Evolutionary conservation across 92 coral and sea anemone species (phyloP), one percentile per base, ranked within the genome.

Genomic region (Galaxea fascicularis): DNA sequence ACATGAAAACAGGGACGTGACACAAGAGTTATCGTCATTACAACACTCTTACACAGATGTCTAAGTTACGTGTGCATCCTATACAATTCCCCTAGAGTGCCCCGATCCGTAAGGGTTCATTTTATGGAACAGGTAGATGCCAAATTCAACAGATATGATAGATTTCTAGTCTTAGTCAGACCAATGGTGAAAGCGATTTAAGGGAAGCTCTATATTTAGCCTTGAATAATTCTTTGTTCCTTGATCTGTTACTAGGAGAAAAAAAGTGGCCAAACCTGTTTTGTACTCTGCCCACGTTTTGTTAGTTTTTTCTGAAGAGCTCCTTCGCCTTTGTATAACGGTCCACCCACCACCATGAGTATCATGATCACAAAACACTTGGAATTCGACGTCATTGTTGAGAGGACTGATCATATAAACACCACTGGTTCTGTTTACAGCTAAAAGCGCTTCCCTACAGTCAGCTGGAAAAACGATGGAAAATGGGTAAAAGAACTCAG

Each of bases 341-440:
- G 89, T 53, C 98, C 98, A 94, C 1, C 91, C 95, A 0, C 98
- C 98, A 16, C 93, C 92, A 21, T 79, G 92, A 1, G 88, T 85
- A 27, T 62, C 74, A 65, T 92, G 95, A 78, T 94, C 98, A 44
- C 98, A 94, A 74, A 59, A 82, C 18, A 90, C 93, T 7, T 73
- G 64, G n/a, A 90, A 56, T n/a, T 52, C 79, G 65, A 68, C 31
- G 4, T 74, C 82, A 77, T 80, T 84, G 74, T 81, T 71, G 0
- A 63, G 45, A 1, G 82, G 89, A 35, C 67, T 76, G 28, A 85
- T 85, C 30, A 70, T 39, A 85, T 89, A 78, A 5, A 76, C 29
- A 24, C 79, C 84, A 53, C 71, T 71, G 4, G 87, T 28, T 71
- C 84, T 79, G 56, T 79, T 70, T 58, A 87, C 82, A 65, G 54